Evolutionary conservation across 2,797 vertebrate species (phyloP).

Genomic region (Gymnothorax javanicus): DNA sequence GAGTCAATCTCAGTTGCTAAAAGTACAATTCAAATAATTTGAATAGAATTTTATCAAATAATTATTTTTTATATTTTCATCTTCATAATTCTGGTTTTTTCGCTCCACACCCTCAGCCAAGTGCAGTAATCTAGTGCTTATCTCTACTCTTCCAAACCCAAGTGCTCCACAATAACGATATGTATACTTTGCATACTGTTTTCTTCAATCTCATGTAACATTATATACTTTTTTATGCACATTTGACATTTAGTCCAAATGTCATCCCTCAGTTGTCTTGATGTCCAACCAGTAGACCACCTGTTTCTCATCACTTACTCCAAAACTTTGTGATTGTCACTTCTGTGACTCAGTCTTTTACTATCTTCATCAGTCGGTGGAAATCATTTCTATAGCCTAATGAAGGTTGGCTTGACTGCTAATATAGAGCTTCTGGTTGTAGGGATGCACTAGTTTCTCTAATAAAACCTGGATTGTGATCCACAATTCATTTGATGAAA

Average conservation of each 20-base stretch:
- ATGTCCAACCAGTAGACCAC: neutral
- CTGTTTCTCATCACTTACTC: neutral
- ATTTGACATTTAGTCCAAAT: neutral
- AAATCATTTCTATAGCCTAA: no score
- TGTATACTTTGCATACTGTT: neutral
- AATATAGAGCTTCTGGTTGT: neutral
- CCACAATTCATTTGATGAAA: neutral
- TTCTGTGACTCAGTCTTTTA: neutral
- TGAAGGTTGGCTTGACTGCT: neutral
- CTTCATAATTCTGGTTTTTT: no score
- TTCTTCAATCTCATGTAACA: neutral
- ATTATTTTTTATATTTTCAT: no score
- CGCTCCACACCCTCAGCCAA: neutral
- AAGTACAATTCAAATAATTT: no score
- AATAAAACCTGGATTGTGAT: neutral
- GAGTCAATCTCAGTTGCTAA: no score
- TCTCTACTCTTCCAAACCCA: neutral
- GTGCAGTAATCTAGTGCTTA: neutral
- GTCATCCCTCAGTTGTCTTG: neutral
- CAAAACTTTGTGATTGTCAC: neutral
- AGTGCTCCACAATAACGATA: neutral
- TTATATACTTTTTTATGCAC: neutral
- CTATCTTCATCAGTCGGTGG: neutral
- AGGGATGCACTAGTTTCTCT: neutral
- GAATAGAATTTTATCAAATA: no score